These are phyloP conservation scores for Rhagoletis pomonella DNA, from an alignment of 1,140 invertebrate genomes.

Conservation along the genomic window DNA sequence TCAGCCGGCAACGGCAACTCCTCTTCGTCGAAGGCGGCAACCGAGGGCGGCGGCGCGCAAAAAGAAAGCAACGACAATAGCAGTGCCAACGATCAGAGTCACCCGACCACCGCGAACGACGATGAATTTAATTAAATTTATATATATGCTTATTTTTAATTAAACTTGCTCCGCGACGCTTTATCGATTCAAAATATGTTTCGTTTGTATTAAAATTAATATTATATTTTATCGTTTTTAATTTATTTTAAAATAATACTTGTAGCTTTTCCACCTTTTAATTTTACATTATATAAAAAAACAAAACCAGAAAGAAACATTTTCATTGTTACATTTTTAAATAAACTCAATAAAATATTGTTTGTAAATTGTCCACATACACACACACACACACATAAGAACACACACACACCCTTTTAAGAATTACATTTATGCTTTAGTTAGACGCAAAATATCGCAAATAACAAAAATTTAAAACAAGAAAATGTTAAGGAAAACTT, in stretches of 20 bases:
- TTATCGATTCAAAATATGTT: constrained; percentile 52
- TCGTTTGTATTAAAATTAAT: constrained; percentile 48
- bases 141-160: constrained; percentile 34
- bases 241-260: constrained; percentile 52
- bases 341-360: constrained; percentile 31
- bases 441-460: constrained; percentile 21
- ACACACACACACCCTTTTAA: neutral
- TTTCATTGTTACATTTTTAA: constrained; percentile 52
- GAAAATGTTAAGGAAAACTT: constrained; percentile 1
- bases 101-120: constrained; percentile 53
- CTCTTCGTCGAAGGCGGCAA: constrained; percentile 56
- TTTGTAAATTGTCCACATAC: constrained; percentile 39
- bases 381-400: neutral
- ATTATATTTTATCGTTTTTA: constrained; percentile 52
- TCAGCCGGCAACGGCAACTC: constrained; percentile 55
- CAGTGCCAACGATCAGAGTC: constrained; percentile 53
- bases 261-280: constrained; percentile 44
- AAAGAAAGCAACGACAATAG: constrained; percentile 52
- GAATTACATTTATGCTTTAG: constrained; percentile 35
- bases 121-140: constrained; percentile 55
- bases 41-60: constrained; percentile 42
- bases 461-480: neutral
- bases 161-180: constrained; percentile 46
- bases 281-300: constrained; percentile 2
- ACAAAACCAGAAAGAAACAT: constrained; percentile 16